Evolutionary conservation across 2,888 invertebrate species (phyloP).

Genomic region (Boloria selene): DNA sequence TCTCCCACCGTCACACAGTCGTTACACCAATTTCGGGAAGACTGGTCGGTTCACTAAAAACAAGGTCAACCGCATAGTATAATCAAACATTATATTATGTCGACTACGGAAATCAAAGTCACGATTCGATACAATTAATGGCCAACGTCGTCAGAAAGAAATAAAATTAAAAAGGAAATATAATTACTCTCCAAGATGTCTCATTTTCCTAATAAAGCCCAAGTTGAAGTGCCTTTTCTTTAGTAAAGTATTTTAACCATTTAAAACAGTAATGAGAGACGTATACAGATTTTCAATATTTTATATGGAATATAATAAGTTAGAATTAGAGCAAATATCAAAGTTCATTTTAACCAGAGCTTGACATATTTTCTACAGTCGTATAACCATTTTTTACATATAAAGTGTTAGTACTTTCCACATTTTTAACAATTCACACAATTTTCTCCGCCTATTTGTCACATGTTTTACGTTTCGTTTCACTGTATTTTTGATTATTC

Average conservation of each 20-base stretch:
- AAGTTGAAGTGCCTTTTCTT: conserved; percentile 2
- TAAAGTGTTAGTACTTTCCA: conserved; percentile 20
- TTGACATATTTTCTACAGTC: neutral
- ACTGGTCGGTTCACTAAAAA: no score
- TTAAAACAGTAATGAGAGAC: neutral
- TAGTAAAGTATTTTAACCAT: neutral
- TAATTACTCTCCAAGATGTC: conserved; percentile 1
- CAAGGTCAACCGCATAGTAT: no score
- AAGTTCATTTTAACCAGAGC: neutral
- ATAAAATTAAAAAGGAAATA: neutral
- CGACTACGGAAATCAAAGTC: no score
- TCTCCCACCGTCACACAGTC: no score
- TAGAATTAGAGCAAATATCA: neutral
- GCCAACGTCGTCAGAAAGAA: no score
- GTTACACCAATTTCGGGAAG: no score
- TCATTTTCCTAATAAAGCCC: conserved; percentile 8
- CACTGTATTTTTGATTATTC: conserved; percentile 17
- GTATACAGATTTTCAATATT: no score
- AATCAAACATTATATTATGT: no score
- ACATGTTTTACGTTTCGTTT: conserved; percentile 15
- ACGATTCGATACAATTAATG: no score
- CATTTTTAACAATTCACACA: conserved; percentile 20
- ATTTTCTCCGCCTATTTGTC: conserved; percentile 25
- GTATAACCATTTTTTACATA: conserved; percentile 8
- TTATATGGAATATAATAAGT: no score